Base-by-base conservation (phyloP, 1,140 invertebrate species). In the Parasteatoda tepidariorum region DNA sequence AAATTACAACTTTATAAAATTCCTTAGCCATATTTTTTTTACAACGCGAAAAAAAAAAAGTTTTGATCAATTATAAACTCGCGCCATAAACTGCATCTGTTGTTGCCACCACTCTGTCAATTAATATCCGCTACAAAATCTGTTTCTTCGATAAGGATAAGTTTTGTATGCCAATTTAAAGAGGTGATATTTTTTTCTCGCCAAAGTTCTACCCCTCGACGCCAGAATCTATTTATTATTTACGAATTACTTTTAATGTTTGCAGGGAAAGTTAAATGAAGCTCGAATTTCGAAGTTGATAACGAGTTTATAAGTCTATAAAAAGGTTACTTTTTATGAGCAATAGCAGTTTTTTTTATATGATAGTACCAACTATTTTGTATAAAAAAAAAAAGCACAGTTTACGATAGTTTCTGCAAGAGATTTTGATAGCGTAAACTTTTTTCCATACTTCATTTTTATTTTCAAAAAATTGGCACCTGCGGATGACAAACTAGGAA, bases 241-340 rank as follows among this genome's bases (percentile, higher is more conserved):
- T 78, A 64, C 18, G 24, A 28, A 78, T 41, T 66, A 66, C 74
- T 78, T 78, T 78, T 78, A 78, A 78, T 78, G 74, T 75, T 38
- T 18, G 34, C 30, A n/a, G 11, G 9, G 15, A 78, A 78, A 78
- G 74, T 78, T 78, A 66, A 78, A 78, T 78, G 74, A 78, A 78
- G 59, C 74, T 31, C 22, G 61, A 78, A 66, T 48, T 78, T 78
- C 33, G 59, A 59, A 78, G 74, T 66, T 66, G 74, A 78, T 78
- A 75, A 75, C 73, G 73, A 62, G 33, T 61, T 75, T 61, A 75
- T 57, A 75, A 75, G 73, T 61, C 54, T 62, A 75, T 75, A 75
- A 75, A 75, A 75, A 75, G 73, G 73, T 75, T 75, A 75, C 73
- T 75, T 75, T 75, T 75, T 75, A 75, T 75, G 55, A 62, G 73